Evolutionary conservation across 2,797 vertebrate species (phyloP).

Genomic region (Gorsachius magnificus): DNA sequence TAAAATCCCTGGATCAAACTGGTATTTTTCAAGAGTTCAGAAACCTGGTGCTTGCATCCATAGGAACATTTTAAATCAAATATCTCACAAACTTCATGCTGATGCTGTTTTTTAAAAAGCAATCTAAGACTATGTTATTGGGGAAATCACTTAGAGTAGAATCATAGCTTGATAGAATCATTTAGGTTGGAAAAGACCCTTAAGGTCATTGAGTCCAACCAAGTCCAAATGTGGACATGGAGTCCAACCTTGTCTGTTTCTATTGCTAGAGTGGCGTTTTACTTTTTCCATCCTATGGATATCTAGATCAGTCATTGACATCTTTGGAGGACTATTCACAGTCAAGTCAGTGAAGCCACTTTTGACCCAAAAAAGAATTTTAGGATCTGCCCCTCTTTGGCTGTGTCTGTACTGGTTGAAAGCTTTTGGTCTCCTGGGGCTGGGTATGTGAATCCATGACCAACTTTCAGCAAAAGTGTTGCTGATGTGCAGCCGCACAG

Average conservation of each 20-base stretch:
- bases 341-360: background rate
- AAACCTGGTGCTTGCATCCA: background rate
- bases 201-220: background rate
- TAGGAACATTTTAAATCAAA: background rate
- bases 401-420: background rate
- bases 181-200: background rate
- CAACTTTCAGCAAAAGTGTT: background rate
- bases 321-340: background rate
- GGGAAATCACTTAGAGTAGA: background rate
- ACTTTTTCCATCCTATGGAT: background rate
- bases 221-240: background rate
- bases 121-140: background rate
- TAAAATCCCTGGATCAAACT: background rate
- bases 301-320: background rate
- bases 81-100: background rate
- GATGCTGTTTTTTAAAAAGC: background rate
- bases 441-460: background rate
- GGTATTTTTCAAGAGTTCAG: background rate
- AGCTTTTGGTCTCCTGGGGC: background rate
- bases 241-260: background rate
- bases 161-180: background rate
- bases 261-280: background rate
- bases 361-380: background rate
- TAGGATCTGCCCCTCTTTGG: background rate
- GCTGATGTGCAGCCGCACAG: rapidly evolving